These are phyloP conservation scores for Teleogryllus oceanicus DNA, from an alignment of 2,888 invertebrate genomes.

Conservation along the genomic window DNA sequence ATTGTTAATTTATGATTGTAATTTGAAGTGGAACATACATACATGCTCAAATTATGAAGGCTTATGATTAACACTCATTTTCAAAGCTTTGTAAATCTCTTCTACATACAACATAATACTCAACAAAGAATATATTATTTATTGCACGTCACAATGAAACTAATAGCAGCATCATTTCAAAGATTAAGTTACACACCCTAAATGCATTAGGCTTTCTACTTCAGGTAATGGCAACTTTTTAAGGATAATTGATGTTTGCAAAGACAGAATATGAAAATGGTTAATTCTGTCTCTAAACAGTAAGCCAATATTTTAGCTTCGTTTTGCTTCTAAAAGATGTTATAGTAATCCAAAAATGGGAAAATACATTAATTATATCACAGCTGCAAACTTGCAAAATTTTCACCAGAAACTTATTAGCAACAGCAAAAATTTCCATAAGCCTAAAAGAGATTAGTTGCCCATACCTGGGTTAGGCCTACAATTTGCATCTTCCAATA, in stretches of 20 bases:
- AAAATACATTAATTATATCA: conserved; percentile 8
- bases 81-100: neutral
- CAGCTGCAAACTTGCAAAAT: conserved; percentile 2
- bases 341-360: neutral
- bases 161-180: conserved; percentile 1
- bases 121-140: neutral
- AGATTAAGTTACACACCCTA: neutral
- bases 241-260: neutral
- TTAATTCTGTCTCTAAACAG: neutral
- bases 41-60: conserved; percentile 1
- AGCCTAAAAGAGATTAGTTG: neutral
- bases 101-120: neutral
- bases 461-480: neutral
- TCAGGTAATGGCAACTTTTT: neutral
- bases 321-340: neutral
- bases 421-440: neutral
- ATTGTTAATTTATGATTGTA: conserved; percentile 3
- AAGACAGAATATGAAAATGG: neutral
- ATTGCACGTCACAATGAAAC: conserved; percentile 18
- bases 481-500: neutral
- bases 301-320: neutral
- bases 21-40: conserved; percentile 4
- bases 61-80: conserved; percentile 12
- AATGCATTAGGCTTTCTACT: neutral
- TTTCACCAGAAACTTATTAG: neutral